Conservation (phyloP, 2,113 vertebrate species). For the Nyctibius bracteatus region DNA sequence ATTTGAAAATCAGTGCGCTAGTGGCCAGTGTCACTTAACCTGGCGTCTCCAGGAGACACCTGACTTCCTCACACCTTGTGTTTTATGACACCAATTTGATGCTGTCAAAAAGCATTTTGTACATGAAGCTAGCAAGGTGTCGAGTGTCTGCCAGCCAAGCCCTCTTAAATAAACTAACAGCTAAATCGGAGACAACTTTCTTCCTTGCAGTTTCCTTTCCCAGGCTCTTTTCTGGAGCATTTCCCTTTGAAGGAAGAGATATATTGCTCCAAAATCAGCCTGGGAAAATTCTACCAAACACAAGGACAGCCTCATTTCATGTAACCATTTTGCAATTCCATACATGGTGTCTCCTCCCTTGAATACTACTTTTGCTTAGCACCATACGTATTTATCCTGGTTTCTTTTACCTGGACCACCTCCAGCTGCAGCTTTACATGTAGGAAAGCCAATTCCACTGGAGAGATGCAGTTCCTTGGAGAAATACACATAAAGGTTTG, state of each 20-base stretch:
- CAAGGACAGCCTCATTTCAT: background rate
- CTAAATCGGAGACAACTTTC: background rate
- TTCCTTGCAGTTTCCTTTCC: background rate
- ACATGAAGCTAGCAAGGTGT: background rate
- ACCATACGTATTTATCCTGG: background rate
- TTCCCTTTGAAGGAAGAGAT: background rate
- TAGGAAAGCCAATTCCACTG: background rate
- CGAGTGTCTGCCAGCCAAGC: background rate
- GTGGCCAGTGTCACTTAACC: background rate
- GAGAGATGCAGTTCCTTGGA: background rate
- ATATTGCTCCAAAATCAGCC: background rate
- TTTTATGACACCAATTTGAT: background rate
- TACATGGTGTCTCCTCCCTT: background rate
- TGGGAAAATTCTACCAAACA: background rate
- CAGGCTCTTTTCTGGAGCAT: background rate
- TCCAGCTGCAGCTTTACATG: background rate
- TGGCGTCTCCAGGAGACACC: background rate
- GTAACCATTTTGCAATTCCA: background rate
- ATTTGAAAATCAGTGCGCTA: background rate
- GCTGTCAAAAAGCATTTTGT: background rate
- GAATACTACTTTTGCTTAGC: background rate
- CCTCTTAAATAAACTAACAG: background rate
- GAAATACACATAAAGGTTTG: background rate
- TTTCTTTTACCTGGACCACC: background rate
- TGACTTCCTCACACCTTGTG: background rate